Base-by-base conservation (phyloP, 2,797 vertebrate genomes). In the Diplodus puntazzo region DNA sequence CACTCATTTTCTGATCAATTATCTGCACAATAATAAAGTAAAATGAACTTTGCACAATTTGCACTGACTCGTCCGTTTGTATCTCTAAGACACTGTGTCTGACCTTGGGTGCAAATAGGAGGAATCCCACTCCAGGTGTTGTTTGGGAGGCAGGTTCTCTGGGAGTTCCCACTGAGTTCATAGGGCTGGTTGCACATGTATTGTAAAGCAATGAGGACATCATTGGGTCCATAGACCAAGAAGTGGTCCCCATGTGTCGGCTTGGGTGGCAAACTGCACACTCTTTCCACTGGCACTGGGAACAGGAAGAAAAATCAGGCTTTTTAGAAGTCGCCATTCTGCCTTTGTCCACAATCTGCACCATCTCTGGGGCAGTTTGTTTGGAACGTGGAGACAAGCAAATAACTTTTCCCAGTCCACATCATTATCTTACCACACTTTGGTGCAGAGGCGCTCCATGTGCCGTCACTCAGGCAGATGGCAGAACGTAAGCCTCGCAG, bases 121-220 rank as follows among this genome's bases (percentile, higher is more conserved):
- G 96, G 94, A 68, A 94, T 95, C 65, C 97, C 97, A 72, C 97
- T 98, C 98, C 98, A 99, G 71, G 96, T 96, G 89, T 96, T 97
- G 77, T 96, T 92, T 0, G 95, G 92, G 76, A 97, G 95, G 84
- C 98, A 99, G 42, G 95, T 97, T 89, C 97, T 96, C 89, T 97
- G 96, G 67, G 96, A 95, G 42, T 80, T 94, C 61, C 98, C 98
- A 7, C 95, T 97, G 63, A 99, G 95, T 83, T 97, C 95, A 83
- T 97, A 98, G 0, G 97, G 97, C 82, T 95, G 95, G 91, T 97
- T 94, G 93, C 98, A 99, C 79, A 97, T 95, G 93, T 98, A 98
- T 90, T 96, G 96, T 18, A 96, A 88, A 17, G 97, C 96, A 55
- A 98, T 91, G 14, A 97, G 87, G 1, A 97, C 96, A 89, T 97